Evolutionary conservation across 2,797 vertebrate species (phyloP), one percentile per base, ranked within the genome.

Genomic region (Trichosurus vulpecula): DNA sequence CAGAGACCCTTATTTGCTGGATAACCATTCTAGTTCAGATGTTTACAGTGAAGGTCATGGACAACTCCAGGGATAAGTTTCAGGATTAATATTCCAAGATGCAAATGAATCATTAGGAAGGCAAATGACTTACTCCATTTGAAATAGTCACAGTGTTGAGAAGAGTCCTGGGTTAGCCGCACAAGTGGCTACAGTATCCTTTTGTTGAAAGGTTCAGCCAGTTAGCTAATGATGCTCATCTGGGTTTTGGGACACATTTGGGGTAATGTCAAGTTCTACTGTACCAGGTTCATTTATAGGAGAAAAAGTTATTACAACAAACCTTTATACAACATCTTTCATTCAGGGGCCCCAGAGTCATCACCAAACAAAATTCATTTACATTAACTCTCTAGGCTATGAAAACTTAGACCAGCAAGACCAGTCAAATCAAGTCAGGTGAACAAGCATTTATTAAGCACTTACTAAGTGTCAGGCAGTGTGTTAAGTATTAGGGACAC

Each of bases 61-160:
- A 57, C 74, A 9, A 54, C 55, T 54, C 94, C 58, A 41, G 93
- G 55, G 19, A 16, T 97, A 92, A 53, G 51, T 31, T 57, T 96
- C 57, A 53, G 91, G 93, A 56, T 91, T 97, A 90, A 94, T 92
- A 93, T 92, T 81, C 54, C 92, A 96, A 92, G 74, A 92, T 27
- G 29, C 61, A 51, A n/a, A 41, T 91, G 31, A 56, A 93, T 96
- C 91, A 95, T 2, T 13, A 97, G 92, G 92, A 94, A 97, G 66
- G 55, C 61, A 47, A 96, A 95, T 92, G 93, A 90, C 47, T 66
- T 95, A 94, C 87, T 94, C 3, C 4, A 47, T 61, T 53, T 55
- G 93, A 93, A 92, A 47, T 22, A 92, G 94, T 11, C 90, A 66
- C 0, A 11, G 55, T 47, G 53, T 61, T 92, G 91, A 93, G 92